A percentile compares a stretch with the other conserved stretches of the same genome.
Evolutionary conservation across 2,888 invertebrate genomes (phyloP).

Genomic region (Dryobota labecula): DNA sequence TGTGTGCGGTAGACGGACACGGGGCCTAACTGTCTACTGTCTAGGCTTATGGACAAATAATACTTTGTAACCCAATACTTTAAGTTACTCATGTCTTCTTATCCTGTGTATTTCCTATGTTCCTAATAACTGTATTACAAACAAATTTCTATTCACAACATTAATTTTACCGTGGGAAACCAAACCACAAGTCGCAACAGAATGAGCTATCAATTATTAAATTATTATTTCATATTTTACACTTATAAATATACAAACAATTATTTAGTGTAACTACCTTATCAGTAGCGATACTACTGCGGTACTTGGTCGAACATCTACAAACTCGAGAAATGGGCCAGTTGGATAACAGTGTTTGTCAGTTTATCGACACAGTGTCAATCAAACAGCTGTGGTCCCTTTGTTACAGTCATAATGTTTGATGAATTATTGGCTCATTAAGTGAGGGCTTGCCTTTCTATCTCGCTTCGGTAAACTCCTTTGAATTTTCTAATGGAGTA

Average conservation of each 20-base stretch:
- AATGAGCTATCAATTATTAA: constrained; percentile 24
- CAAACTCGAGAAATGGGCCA: constrained; percentile 79
- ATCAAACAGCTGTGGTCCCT: constrained; percentile 68
- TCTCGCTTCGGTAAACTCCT: background rate
- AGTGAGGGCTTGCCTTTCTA: background rate
- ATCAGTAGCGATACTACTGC: constrained; percentile 33
- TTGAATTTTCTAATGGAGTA: constrained; percentile 5
- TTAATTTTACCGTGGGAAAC: constrained; percentile 35
- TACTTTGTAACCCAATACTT: background rate
- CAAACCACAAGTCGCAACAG: background rate
- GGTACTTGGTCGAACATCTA: constrained; percentile 55
- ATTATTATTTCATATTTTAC: constrained; percentile 31
- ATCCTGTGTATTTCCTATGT: background rate
- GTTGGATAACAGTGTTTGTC: constrained; percentile 73
- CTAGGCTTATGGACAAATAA: background rate
- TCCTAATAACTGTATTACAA: background rate
- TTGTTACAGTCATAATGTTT: constrained; percentile 47
- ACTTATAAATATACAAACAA: constrained; percentile 46
- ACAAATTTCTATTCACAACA: background rate
- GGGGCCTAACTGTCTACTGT: too few species aligned
- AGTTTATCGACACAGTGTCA: constrained; percentile 59
- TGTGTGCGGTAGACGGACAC: too few species aligned
- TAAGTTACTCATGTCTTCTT: background rate
- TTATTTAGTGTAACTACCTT: constrained; percentile 35
- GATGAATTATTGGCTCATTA: constrained; percentile 48